phyloP scores from a whole-genome alignment of 2,113 vertebrate species.

The Caranx melampygus region DNA sequence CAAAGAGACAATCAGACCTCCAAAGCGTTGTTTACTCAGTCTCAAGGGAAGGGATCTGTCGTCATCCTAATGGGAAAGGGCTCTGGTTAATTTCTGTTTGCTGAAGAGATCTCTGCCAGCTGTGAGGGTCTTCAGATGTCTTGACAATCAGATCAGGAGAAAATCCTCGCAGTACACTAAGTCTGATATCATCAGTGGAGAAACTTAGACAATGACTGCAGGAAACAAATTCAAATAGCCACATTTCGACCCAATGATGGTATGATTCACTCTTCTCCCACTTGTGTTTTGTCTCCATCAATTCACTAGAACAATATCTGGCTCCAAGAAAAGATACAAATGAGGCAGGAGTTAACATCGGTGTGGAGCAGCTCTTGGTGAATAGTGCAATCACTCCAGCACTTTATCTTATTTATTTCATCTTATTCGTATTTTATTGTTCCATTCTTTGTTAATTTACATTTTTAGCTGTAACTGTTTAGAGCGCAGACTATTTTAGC shows the following conservation, averaged over 20 bases:
- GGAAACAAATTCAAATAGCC: background rate
- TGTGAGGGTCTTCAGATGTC: slow-evolving; percentile 34
- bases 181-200: slow-evolving; percentile 10
- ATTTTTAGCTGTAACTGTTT: too few relatives aligned
- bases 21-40: slow-evolving; percentile 46
- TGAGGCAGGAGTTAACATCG: too few relatives aligned
- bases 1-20: slow-evolving; percentile 58
- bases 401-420: too few relatives aligned
- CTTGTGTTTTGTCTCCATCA: background rate
- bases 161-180: background rate
- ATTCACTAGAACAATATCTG: background rate
- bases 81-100: slow-evolving; percentile 54
- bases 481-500: too few relatives aligned
- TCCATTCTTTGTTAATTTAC: too few relatives aligned
- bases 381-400: too few relatives aligned
- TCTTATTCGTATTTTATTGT: too few relatives aligned
- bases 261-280: background rate
- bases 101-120: slow-evolving; percentile 51
- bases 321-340: too few relatives aligned
- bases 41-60: slow-evolving; percentile 45
- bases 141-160: slow-evolving; percentile 6
- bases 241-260: too few relatives aligned
- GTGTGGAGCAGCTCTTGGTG: too few relatives aligned
- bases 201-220: background rate
- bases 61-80: slow-evolving; percentile 26